phyloP scores from a whole-genome alignment of 2,888 invertebrate species.

The Sipha maydis region DNA sequence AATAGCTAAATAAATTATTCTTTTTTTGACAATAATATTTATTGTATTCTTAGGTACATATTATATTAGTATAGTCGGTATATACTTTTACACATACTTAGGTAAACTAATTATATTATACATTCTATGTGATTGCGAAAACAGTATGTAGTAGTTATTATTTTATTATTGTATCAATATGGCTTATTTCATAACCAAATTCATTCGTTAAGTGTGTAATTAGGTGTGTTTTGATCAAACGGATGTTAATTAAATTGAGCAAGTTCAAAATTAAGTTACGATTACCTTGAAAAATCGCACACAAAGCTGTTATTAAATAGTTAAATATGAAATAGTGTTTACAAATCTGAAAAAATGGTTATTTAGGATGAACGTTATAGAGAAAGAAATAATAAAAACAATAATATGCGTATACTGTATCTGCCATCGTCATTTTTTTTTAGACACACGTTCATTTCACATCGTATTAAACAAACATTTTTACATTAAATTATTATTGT shows the following conservation, averaged over 20 bases:
- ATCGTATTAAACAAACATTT: background rate
- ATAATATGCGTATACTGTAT: background rate
- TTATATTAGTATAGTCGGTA: too few species aligned
- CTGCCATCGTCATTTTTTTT: background rate
- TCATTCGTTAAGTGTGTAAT: background rate
- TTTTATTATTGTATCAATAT: background rate
- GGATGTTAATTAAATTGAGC: slow-evolving; percentile 1
- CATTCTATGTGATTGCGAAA: background rate
- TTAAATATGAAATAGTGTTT: slow-evolving; percentile 2
- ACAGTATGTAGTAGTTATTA: background rate
- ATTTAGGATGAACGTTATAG: background rate
- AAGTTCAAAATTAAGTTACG: slow-evolving; percentile 4
- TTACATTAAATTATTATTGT: background rate
- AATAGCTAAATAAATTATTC: too few species aligned
- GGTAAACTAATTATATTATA: too few species aligned
- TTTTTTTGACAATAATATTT: too few species aligned
- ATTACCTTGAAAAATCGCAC: slow-evolving; percentile 28
- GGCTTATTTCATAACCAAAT: slow-evolving; percentile 6
- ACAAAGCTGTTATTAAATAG: slow-evolving; percentile 9
- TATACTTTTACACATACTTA: too few species aligned
- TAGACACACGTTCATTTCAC: background rate
- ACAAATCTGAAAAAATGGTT: background rate
- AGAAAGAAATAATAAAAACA: background rate
- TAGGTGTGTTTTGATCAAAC: background rate
- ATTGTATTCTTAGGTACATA: too few species aligned